Conservation (phyloP, 2,888 invertebrate species). For the Fissipunctia ypsillon region DNA sequence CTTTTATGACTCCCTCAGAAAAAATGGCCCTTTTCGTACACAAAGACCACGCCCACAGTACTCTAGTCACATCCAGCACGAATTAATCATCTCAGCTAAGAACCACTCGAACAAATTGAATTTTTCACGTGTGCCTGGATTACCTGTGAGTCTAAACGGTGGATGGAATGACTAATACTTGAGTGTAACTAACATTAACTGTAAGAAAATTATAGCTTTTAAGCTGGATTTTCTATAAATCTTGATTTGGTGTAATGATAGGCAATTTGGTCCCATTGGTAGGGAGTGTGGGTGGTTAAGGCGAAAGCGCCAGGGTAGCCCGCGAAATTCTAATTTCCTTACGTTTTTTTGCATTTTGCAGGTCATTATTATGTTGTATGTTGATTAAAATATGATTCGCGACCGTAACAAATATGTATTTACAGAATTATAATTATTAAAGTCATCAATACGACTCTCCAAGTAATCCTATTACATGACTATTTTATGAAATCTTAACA, state of each 20-base stretch:
- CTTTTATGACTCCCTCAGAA: conserved; percentile 6
- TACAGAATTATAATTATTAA: too few relatives aligned
- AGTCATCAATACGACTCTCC: too few relatives aligned
- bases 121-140: conserved; percentile 70
- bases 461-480: too few relatives aligned
- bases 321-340: too few relatives aligned
- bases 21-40: not conserved
- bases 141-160: conserved; percentile 51
- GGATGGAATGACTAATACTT: conserved; percentile 24
- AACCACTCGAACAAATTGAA: conserved; percentile 70
- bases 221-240: conserved; percentile 25
- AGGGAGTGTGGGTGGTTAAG: too few relatives aligned
- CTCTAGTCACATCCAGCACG: conserved; percentile 45
- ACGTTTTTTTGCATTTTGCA: too few relatives aligned
- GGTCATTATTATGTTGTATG: too few relatives aligned
- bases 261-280: conserved; percentile 20
- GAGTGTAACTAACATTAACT: conserved; percentile 1
- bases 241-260: conserved; percentile 29
- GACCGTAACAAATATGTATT: too few relatives aligned
- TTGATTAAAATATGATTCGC: too few relatives aligned
- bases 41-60: not conserved
- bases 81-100: conserved; percentile 19
- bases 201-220: conserved; percentile 18
- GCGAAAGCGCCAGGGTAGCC: too few relatives aligned
- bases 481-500: too few relatives aligned